Conservation (phyloP, 2,888 invertebrate species). For the Cataglyphis rosenhaueri region DNA sequence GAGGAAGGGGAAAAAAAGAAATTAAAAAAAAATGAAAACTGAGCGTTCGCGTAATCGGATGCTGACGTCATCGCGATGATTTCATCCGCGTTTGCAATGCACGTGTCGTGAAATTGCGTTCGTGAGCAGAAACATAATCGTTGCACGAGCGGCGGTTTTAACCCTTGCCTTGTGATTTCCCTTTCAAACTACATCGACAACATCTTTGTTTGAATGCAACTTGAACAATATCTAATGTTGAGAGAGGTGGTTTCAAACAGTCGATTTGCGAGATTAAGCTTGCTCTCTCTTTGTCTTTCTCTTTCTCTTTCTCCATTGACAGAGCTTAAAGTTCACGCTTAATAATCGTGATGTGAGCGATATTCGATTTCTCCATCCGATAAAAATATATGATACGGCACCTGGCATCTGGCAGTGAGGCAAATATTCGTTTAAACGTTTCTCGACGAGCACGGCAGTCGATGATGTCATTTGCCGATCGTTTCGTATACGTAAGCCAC, state of each 20-base stretch:
- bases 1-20: slow-evolving; percentile 7
- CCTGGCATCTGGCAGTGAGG: slow-evolving; percentile 35
- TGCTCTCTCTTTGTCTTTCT: not conserved
- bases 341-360: slow-evolving; percentile 21
- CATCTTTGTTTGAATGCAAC: slow-evolving; percentile 3
- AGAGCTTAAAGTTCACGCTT: not conserved
- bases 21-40: not conserved
- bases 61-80: slow-evolving; percentile 46
- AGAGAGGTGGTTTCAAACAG: not conserved
- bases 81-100: slow-evolving; percentile 40
- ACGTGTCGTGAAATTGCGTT: slow-evolving; percentile 34
- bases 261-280: not conserved
- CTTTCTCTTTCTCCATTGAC: not conserved
- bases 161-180: slow-evolving; percentile 20
- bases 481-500: slow-evolving; percentile 55
- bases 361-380: slow-evolving; percentile 7
- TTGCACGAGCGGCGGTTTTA: slow-evolving; percentile 19
- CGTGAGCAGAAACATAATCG: slow-evolving; percentile 35
- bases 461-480: slow-evolving; percentile 45
- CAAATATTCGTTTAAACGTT: slow-evolving; percentile 27
- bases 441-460: slow-evolving; percentile 17
- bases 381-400: slow-evolving; percentile 21
- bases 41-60: slow-evolving; percentile 42
- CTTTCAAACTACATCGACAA: not conserved
- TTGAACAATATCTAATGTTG: slow-evolving; percentile 2